Evolutionary conservation across 2,888 invertebrate genomes (phyloP), one percentile per base, ranked within the genome.

Genomic region (Tillus elongatus): DNA sequence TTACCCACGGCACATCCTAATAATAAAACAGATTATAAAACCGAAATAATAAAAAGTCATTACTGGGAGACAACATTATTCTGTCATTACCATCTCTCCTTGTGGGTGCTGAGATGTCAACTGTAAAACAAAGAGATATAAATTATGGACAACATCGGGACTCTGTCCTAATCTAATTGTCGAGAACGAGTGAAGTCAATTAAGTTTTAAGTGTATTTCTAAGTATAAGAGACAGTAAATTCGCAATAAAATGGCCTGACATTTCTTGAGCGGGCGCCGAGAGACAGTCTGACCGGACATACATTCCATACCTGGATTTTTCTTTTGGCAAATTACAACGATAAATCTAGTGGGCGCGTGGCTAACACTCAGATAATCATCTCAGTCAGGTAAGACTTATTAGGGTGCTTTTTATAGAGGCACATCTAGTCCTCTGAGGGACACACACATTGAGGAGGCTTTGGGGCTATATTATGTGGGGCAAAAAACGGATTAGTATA

Each of bases 121-220:
- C n/a, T n/a, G n/a, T n/a, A n/a, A n/a, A n/a, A n/a, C n/a, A n/a
- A n/a, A n/a, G n/a, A n/a, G 24, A 19, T n/a, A 19, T 19, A 19
- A 19, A 19, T 19, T 8, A 19, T 19, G 24, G n/a, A 19, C 24
- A n/a, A n/a, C 24, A n/a, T 19, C n/a, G 24, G 24, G 24, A n/a
- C 24, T 19, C 24, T 19, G 6, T 19, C 24, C n/a, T 6, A 8
- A 19, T 19, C 24, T 8, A n/a, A 6, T n/a, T 19, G 24, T n/a
- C 6, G n/a, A n/a, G 32, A 32, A 51, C 43, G 46, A 49, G 46
- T 39, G 45, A 54, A 56, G 54, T 56, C 58, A 57, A 59, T 59
- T 60, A 57, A 57, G 53, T 50, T 53, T 51, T 57, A 57, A 59
- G 57, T 57, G 58, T 59, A 47, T 59, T 59, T 58, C 58, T 55